These are phyloP conservation scores for Mantis religiosa DNA, from an alignment of 2,888 invertebrate species.

Conservation along the genomic window DNA sequence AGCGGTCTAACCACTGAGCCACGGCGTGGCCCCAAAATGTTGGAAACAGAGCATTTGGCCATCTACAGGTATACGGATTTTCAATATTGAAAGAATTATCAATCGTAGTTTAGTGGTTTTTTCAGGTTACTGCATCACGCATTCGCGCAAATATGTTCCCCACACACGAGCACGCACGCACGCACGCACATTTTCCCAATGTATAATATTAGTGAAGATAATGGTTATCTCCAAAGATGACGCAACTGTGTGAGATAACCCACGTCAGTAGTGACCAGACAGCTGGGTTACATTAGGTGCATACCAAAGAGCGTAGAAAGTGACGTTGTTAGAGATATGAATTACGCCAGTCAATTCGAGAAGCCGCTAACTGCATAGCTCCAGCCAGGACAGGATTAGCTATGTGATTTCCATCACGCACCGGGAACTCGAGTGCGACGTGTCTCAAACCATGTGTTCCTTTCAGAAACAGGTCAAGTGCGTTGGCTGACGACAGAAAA, in stretches of 20 bases:
- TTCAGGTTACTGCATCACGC: no score
- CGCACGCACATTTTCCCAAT: no score
- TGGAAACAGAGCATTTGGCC: no score
- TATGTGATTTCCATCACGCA: background rate
- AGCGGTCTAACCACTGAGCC: no score
- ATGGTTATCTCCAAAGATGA: no score
- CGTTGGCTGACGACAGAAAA: background rate
- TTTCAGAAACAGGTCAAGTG: background rate
- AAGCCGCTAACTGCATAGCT: background rate
- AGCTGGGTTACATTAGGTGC: background rate
- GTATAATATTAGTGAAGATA: no score
- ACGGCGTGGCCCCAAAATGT: no score
- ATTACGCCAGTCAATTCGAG: background rate
- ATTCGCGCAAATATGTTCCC: no score
- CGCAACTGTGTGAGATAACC: background rate
- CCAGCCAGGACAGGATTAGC: background rate
- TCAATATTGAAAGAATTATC: no score
- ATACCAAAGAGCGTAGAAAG: background rate
- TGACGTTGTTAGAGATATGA: background rate
- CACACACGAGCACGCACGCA: no score
- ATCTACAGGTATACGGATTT: no score
- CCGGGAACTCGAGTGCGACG: background rate
- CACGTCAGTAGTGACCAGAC: background rate
- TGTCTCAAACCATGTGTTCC: background rate
- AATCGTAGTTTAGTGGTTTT: no score